phyloP scores from a whole-genome alignment of 2,113 vertebrate species.

The Saccopteryx leptura region DNA sequence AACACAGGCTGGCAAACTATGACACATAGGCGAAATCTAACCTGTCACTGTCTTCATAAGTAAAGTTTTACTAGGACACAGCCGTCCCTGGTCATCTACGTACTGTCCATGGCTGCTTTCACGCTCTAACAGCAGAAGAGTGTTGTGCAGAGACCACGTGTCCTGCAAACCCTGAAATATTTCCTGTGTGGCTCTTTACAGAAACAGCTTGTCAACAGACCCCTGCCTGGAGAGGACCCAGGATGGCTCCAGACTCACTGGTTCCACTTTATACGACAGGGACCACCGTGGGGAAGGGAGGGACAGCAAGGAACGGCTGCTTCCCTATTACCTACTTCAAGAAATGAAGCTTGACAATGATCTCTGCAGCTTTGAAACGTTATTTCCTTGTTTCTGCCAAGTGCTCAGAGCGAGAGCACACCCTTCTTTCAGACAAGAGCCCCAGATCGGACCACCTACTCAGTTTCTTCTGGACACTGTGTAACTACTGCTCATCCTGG shows the following conservation, averaged over 20 bases:
- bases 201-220: neutral
- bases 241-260: neutral
- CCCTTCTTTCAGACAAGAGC: neutral
- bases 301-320: neutral
- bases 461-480: neutral
- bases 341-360: neutral
- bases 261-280: neutral
- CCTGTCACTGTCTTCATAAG: neutral
- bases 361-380: neutral
- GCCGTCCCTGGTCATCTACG: neutral
- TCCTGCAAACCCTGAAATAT: neutral
- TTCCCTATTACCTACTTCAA: neutral
- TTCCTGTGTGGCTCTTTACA: neutral
- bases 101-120: neutral
- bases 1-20: neutral
- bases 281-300: neutral
- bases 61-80: constrained; percentile 1
- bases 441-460: neutral
- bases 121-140: neutral
- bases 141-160: neutral
- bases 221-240: neutral
- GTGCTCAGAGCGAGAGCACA: neutral
- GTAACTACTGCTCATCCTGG: neutral
- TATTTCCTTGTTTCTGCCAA: neutral
- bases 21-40: neutral